Evolutionary conservation across 2,113 vertebrate genomes (phyloP).

Genomic region (Pseudopodoces humilis): DNA sequence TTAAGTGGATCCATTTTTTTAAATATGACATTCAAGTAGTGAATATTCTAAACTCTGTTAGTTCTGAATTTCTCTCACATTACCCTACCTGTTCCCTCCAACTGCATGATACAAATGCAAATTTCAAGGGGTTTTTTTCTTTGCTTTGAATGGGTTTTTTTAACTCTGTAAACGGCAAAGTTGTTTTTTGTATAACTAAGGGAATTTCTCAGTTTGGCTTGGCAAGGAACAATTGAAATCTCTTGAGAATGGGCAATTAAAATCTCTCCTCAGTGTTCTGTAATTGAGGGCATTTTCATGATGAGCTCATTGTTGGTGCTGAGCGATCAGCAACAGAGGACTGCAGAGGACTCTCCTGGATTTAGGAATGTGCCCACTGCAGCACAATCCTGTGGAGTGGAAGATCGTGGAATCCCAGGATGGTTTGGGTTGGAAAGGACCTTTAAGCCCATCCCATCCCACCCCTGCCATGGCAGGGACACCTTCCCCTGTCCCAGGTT

Average conservation of each 20-base stretch:
- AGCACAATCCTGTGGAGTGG: neutral
- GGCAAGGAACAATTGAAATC: neutral
- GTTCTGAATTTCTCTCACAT: neutral
- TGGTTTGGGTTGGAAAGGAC: neutral
- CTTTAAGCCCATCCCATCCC: neutral
- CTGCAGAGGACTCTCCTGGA: neutral
- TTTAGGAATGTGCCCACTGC: neutral
- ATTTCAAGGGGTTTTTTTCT: neutral
- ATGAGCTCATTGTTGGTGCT: neutral
- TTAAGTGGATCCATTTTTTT: neutral
- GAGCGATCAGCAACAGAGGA: neutral
- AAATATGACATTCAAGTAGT: neutral
- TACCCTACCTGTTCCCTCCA: neutral
- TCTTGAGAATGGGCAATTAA: neutral
- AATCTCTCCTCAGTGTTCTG: neutral
- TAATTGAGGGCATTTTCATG: neutral
- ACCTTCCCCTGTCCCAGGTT: fast-evolving
- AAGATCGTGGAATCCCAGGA: neutral
- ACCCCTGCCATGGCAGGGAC: neutral
- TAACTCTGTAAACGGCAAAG: neutral
- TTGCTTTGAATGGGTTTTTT: neutral
- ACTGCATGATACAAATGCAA: neutral
- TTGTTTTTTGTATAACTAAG: neutral
- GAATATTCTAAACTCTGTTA: neutral
- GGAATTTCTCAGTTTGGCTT: neutral